Evolutionary conservation across 2,888 invertebrate genomes (phyloP).

Genomic region (Papilio elwesi): DNA sequence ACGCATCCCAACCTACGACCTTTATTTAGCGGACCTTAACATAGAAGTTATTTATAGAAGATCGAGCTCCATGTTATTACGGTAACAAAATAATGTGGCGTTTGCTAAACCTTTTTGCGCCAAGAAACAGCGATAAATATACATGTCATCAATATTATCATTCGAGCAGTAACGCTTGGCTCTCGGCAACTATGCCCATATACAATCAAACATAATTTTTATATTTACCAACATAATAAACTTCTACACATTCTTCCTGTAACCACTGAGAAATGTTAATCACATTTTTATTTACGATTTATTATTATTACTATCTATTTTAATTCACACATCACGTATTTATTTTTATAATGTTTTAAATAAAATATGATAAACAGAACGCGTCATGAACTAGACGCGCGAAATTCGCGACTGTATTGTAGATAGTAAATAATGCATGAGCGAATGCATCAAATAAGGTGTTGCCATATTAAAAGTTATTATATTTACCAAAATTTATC

Average conservation of each 20-base stretch:
- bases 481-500: too few species aligned
- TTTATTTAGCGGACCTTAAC: not conserved
- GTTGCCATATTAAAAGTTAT: not conserved
- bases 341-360: not conserved
- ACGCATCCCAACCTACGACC: not conserved
- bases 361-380: not conserved
- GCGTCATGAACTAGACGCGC: not conserved
- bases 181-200: not conserved
- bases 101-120: slow-evolving; percentile 25
- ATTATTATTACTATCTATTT: not conserved
- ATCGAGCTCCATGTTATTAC: not conserved
- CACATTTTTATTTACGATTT: not conserved
- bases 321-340: not conserved
- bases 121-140: slow-evolving; percentile 16
- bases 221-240: slow-evolving; percentile 22
- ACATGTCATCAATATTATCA: not conserved
- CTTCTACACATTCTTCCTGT: not conserved
- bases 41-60: not conserved
- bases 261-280: not conserved
- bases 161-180: not conserved
- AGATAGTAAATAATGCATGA: slow-evolving; percentile 7
- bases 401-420: not conserved
- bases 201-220: not conserved
- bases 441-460: not conserved
- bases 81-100: not conserved